phyloP scores from a whole-genome alignment of 2,888 invertebrate genomes.

The Eucera pruinosa region DNA sequence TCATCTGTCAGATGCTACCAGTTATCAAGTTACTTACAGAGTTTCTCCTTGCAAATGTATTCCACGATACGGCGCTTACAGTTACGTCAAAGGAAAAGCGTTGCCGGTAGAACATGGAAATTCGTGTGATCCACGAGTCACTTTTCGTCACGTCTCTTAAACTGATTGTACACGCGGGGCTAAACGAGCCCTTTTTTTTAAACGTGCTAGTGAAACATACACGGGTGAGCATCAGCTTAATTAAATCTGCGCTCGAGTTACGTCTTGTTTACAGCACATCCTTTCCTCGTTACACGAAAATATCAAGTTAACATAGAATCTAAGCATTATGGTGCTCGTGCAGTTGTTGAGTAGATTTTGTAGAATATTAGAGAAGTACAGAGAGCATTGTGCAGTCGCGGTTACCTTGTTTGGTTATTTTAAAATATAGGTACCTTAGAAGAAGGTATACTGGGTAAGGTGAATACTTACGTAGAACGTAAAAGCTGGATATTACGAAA shows the following conservation, averaged over 20 bases:
- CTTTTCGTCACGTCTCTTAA: slow-evolving; percentile 24
- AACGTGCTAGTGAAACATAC: not conserved
- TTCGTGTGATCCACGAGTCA: slow-evolving; percentile 33
- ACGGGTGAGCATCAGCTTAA: slow-evolving; percentile 35
- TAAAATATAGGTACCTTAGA: no score
- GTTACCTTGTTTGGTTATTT: no score
- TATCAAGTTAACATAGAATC: slow-evolving; percentile 7
- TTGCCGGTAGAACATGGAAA: slow-evolving; percentile 40
- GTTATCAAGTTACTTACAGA: slow-evolving; percentile 74
- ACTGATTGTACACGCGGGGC: slow-evolving; percentile 1
- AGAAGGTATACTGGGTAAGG: no score
- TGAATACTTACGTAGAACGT: no score
- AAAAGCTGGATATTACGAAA: no score
- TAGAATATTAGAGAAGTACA: not conserved
- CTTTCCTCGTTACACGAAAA: not conserved
- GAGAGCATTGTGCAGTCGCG: no score
- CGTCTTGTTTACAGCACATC: slow-evolving; percentile 1
- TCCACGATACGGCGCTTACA: slow-evolving; percentile 55
- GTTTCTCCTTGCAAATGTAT: slow-evolving; percentile 64
- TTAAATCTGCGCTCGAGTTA: slow-evolving; percentile 41
- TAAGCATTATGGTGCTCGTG: not conserved
- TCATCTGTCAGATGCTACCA: slow-evolving; percentile 73
- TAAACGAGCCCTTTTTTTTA: slow-evolving; percentile 14
- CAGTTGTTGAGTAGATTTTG: not conserved
- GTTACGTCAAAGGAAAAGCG: slow-evolving; percentile 50